Conservation (phyloP, 2,888 invertebrate genomes). For the Heteropelma amictum region DNA sequence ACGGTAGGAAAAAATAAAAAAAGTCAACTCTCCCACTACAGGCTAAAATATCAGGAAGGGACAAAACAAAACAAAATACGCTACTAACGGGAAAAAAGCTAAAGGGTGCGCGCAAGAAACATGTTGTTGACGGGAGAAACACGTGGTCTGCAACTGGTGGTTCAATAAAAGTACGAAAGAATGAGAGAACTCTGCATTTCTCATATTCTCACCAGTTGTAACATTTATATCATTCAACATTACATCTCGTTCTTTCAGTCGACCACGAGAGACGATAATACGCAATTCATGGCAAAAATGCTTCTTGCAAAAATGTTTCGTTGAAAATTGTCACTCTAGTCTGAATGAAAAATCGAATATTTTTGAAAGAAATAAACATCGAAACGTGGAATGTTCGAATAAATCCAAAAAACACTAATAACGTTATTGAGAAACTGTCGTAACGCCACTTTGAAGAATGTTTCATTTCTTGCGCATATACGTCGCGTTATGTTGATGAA, state of each 20-base stretch:
- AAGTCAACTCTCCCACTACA: background rate
- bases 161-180: slow-evolving; percentile 12
- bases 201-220: slow-evolving; percentile 47
- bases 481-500: background rate
- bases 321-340: background rate
- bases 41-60: background rate
- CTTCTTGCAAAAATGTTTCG: background rate
- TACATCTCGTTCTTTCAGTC: slow-evolving; percentile 36
- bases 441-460: slow-evolving; percentile 30
- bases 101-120: slow-evolving; percentile 11
- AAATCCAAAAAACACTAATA: too few species aligned
- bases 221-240: slow-evolving; percentile 19
- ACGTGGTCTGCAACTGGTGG: slow-evolving; percentile 70
- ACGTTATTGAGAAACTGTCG: too few species aligned
- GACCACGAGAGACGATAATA: slow-evolving; percentile 21
- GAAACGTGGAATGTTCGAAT: background rate
- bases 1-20: background rate
- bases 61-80: slow-evolving; percentile 20
- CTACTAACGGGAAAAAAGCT: background rate
- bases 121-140: slow-evolving; percentile 55
- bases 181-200: slow-evolving; percentile 34
- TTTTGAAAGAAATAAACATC: background rate
- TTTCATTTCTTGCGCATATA: background rate
- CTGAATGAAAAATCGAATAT: too few species aligned
- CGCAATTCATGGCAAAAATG: background rate